phyloP scores from a whole-genome alignment of 2,888 invertebrate genomes.

The Ophonus ardosiacus region DNA sequence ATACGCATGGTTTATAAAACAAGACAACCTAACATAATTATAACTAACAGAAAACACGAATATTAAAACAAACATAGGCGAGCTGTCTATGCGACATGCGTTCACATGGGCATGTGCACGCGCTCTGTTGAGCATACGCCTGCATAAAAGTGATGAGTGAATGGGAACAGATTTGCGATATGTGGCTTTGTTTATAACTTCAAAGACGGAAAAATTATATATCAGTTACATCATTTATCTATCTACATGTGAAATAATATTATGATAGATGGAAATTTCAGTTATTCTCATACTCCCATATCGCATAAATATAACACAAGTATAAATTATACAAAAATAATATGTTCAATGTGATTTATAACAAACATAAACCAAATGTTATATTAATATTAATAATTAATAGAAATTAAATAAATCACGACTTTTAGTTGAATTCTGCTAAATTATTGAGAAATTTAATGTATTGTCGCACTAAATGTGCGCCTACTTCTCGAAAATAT shows the following conservation, averaged over 20 bases:
- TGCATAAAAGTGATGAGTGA: conserved; percentile 28
- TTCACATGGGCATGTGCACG: conserved; percentile 21
- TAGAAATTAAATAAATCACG: too few species aligned
- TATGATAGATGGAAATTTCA: not conserved
- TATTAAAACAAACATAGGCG: conserved; percentile 54
- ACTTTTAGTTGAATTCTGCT: too few species aligned
- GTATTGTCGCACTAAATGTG: too few species aligned
- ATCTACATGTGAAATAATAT: conserved; percentile 47
- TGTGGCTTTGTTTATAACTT: conserved; percentile 29
- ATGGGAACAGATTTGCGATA: conserved; percentile 32
- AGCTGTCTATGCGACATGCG: conserved; percentile 39
- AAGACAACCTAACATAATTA: conserved; percentile 54
- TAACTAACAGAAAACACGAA: conserved; percentile 49
- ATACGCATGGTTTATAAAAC: conserved; percentile 48
- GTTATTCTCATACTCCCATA: not conserved
- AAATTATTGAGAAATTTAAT: too few species aligned
- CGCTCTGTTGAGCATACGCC: not conserved
- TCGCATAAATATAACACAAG: too few species aligned
- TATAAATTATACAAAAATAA: not conserved
- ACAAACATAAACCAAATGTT: too few species aligned
- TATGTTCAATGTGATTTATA: too few species aligned
- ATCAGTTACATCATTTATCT: conserved; percentile 46
- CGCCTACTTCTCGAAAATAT: too few species aligned
- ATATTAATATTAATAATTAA: too few species aligned
- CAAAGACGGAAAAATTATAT: conserved; percentile 7